Conservation (phyloP, 1,140 invertebrate genomes). For the Sitodiplosis mosellana region DNA sequence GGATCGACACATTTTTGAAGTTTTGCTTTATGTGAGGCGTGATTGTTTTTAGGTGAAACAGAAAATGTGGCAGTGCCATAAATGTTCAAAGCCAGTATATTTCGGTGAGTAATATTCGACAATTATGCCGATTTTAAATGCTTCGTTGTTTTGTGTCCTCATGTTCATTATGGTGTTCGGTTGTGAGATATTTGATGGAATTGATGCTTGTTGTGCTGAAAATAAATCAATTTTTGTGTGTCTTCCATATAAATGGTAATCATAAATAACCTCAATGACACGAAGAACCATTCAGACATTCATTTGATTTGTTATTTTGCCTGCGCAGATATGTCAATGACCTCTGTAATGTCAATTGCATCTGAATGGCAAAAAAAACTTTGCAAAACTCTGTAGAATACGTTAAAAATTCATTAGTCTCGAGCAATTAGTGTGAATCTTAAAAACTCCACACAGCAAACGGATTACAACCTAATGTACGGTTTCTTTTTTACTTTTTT, state of each 20-base stretch:
- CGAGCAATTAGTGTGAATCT: neutral
- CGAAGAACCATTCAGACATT: conserved; percentile 1
- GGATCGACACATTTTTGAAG: no score
- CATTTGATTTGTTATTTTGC: no score
- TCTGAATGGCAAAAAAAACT: neutral
- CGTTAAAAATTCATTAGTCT: neutral
- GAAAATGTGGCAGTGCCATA: conserved; percentile 70
- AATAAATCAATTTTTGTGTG: no score
- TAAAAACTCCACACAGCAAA: neutral
- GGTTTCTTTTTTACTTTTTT: conserved; percentile 3
- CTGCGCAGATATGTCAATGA: no score
- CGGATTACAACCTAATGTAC: neutral
- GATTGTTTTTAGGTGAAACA: no score
- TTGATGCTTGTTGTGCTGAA: no score
- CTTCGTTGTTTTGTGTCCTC: neutral
- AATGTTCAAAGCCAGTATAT: conserved; percentile 71
- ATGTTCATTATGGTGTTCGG: neutral
- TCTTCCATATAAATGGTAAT: no score
- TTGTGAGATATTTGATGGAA: no score
- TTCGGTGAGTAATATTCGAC: conserved; percentile 62
- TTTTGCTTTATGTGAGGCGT: no score
- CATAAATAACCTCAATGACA: no score
- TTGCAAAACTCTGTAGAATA: neutral
- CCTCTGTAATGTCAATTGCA: neutral
- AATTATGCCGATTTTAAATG: conserved; percentile 6